Percentiles rank a stretch among this genome's conserved stretches.
Conservation (phyloP, 2,888 invertebrate genomes). For the Aleiodes testaceus region DNA sequence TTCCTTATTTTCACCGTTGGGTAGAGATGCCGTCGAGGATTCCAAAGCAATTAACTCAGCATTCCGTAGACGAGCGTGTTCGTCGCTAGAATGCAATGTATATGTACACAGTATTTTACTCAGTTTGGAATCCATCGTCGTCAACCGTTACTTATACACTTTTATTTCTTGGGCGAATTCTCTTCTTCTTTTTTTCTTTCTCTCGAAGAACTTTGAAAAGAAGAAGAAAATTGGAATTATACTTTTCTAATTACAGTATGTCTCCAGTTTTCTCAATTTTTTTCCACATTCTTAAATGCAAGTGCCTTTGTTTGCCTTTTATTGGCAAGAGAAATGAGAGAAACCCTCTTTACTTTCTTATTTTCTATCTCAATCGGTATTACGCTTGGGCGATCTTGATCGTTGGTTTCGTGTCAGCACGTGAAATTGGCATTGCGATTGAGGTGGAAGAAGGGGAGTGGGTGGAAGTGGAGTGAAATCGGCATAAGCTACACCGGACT, state of each 20-base stretch:
- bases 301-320: too few relatives aligned
- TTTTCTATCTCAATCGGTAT: conserved; percentile 35
- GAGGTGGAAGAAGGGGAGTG: neutral
- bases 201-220: conserved; percentile 10
- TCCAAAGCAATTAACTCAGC: conserved; percentile 60
- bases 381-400: conserved; percentile 38
- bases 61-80: conserved; percentile 50
- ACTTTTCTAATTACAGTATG: conserved; percentile 50
- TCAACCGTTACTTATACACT: conserved; percentile 12
- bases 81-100: conserved; percentile 31
- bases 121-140: conserved; percentile 5
- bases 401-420: conserved; percentile 24
- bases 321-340: too few relatives aligned
- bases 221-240: conserved; percentile 4
- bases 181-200: neutral
- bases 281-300: too few relatives aligned
- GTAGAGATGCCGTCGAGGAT: conserved; percentile 53
- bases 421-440: conserved; percentile 32
- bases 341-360: neutral
- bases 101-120: conserved; percentile 30
- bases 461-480: conserved; percentile 19
- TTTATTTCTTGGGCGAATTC: neutral
- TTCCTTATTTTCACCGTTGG: conserved; percentile 60
- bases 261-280: too few relatives aligned
- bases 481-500: conserved; percentile 23